Base-by-base conservation (phyloP, 2,797 vertebrate genomes). In the Gallinago nigripennis region DNA sequence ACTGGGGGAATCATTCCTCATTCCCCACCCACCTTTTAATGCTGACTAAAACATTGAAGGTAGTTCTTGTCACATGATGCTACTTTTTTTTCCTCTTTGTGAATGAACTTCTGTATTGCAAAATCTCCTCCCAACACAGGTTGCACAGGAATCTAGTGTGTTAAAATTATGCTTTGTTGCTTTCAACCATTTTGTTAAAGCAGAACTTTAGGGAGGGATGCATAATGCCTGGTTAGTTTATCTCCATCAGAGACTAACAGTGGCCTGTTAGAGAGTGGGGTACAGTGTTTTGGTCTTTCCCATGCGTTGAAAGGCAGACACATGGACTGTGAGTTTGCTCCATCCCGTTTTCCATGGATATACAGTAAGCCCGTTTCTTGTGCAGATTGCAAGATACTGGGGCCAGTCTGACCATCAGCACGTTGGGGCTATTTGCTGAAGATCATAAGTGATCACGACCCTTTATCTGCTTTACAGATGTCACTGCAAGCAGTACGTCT, bases 401-500 rank as follows among this genome's bases (percentile, higher is more conserved):
- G 48, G 24, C 37, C 60, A 18, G 19, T 25, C 27, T 87, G 33
- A 21, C 46, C 24, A 12, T 41, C 20, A 23, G 2, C 9, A 3
- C 11, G 12, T 63, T 70, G 53, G 35, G 63, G 72, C 35, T 66
- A 13, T 43, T 39, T 75, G n/a, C 82, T 83, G 21, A 4, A 53
- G 60, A 11, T 28, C 4, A 0, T 37, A 28, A n/a, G 24, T 35
- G 53, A 60, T 6, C 5, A 6, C 9, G 66, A 33, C 3, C 50
- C 39, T 41, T 20, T 77, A 66, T 45, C 17, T 45, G 16, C 78
- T 51, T 50, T 35, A 1, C 85, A 99, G 99, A 91, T 99, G 99
- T 96, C 98, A 96, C 37, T 99, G 99, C 96, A 96, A 96, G 88
- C 97, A 92, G 46, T 99, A 99, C 2, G 50, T 99, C 70, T 99